phyloP scores from a whole-genome alignment of 2,797 vertebrate species.

The Enteromius viviparus region DNA sequence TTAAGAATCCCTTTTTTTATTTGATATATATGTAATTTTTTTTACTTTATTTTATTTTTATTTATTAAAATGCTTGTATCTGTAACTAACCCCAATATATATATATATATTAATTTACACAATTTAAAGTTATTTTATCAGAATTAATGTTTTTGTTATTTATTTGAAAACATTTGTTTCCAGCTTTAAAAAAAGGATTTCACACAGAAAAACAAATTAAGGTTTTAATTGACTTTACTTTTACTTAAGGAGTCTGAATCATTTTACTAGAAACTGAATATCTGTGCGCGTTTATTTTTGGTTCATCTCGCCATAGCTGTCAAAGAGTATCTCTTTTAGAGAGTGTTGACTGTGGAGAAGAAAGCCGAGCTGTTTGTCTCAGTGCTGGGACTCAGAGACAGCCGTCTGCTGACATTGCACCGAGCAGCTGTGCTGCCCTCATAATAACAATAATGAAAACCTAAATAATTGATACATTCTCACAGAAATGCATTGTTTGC shows the following conservation, averaged over 20 bases:
- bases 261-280: constrained; percentile 10
- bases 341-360: constrained; percentile 57
- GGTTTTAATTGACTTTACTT: background rate
- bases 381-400: constrained; percentile 47
- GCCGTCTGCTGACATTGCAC: constrained; percentile 43
- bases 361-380: constrained; percentile 52
- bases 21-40: no score
- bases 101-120: background rate
- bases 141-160: background rate
- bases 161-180: background rate
- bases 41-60: background rate
- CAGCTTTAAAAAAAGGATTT: background rate
- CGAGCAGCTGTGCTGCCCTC: constrained; percentile 55
- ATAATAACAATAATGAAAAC: constrained; percentile 63
- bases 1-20: background rate
- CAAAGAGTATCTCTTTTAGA: constrained; percentile 63
- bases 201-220: background rate
- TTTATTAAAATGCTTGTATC: background rate
- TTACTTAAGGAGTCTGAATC: background rate
- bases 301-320: constrained; percentile 60
- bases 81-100: background rate
- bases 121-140: background rate
- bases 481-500: constrained; percentile 65
- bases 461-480: constrained; percentile 66
- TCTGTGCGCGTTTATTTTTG: constrained; percentile 57